Evolutionary conservation across 2,888 invertebrate genomes (phyloP).

Genomic region (Aelia acuminata): DNA sequence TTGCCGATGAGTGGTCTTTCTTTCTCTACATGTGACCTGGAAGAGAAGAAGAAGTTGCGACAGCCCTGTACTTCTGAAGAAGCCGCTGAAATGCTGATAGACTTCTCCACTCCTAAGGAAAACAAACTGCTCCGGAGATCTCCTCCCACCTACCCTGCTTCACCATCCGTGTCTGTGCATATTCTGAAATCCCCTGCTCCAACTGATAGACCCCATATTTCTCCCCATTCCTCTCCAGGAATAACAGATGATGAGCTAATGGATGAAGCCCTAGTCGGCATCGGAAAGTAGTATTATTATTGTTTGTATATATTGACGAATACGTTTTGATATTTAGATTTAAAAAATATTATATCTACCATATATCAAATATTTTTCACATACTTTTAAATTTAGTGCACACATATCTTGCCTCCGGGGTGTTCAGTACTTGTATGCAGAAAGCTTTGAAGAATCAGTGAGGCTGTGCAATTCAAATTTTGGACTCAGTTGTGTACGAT

Average conservation of each 20-base stretch:
- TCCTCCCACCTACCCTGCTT: constrained; percentile 70
- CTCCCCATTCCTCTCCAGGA: constrained; percentile 81
- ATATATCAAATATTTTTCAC: constrained; percentile 2
- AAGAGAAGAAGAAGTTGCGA: constrained; percentile 61
- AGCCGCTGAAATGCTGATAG: constrained; percentile 77
- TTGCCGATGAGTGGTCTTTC: constrained; percentile 65
- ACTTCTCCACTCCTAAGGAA: constrained; percentile 73
- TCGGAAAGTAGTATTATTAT: constrained; percentile 74
- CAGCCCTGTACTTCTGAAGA: constrained; percentile 72
- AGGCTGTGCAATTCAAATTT: neutral
- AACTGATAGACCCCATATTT: constrained; percentile 76
- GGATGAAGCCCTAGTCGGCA: constrained; percentile 87
- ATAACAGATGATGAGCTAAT: constrained; percentile 91
- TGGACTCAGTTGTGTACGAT: neutral
- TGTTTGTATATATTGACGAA: constrained; percentile 16
- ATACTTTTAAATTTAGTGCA: constrained; percentile 40
- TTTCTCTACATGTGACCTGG: constrained; percentile 62
- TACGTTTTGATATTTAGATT: constrained; percentile 38
- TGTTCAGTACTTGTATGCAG: constrained; percentile 36
- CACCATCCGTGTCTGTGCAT: constrained; percentile 78
- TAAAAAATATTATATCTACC: constrained; percentile 29
- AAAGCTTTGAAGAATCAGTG: neutral
- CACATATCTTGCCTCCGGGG: constrained; percentile 51
- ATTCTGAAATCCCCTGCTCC: constrained; percentile 82
- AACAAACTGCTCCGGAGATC: constrained; percentile 61